These are phyloP conservation scores for Rhinolophus sinicus DNA, from an alignment of 2,113 vertebrate species.

Conservation along the genomic window DNA sequence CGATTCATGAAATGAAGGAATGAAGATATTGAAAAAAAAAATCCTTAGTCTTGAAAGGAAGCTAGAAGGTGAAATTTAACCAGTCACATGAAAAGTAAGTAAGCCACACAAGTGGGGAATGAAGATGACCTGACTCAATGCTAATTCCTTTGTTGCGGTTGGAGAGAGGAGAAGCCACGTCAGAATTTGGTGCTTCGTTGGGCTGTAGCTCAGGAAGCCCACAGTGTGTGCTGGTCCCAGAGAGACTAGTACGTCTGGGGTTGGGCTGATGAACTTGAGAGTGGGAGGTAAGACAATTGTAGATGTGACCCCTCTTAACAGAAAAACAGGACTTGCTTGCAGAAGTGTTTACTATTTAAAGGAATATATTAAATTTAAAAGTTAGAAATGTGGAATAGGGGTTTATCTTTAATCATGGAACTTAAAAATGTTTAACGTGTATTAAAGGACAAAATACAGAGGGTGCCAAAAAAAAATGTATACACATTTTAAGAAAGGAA, in stretches of 20 bases:
- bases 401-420: neutral
- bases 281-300: neutral
- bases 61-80: neutral
- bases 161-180: neutral
- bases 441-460: neutral
- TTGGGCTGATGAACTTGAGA: neutral
- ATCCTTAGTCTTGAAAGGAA: neutral
- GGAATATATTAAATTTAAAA: neutral
- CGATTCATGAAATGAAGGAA: neutral
- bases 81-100: neutral
- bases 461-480: too few relatives aligned
- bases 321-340: neutral
- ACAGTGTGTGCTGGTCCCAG: neutral
- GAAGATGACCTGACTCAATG: neutral
- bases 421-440: neutral
- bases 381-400: neutral
- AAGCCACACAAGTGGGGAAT: too few relatives aligned
- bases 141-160: neutral
- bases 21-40: too few relatives aligned
- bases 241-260: neutral
- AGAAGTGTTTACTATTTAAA: neutral
- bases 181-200: neutral
- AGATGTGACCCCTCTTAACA: neutral
- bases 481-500: too few relatives aligned
- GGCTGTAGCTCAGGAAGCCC: neutral